Conservation (phyloP, 1,140 invertebrate genomes). For the Drosophila sturtevanti region DNA sequence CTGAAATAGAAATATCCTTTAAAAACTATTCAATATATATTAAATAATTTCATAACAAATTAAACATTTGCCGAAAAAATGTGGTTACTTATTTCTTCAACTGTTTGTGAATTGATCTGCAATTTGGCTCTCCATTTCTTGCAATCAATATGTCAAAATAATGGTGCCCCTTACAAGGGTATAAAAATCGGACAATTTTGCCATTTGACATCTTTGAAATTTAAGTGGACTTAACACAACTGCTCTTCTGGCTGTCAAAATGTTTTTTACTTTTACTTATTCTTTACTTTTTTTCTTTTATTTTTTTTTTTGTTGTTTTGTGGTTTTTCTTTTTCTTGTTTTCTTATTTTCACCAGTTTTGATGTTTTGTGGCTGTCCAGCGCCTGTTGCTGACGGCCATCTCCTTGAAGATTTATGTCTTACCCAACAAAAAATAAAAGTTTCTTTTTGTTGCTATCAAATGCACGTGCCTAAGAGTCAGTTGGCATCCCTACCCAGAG, state of each 20-base stretch:
- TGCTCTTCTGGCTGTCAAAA: background rate
- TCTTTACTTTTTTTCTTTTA: background rate
- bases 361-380: conserved; percentile 37
- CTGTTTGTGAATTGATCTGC: too few species aligned
- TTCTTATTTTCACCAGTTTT: background rate
- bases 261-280: background rate
- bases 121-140: too few species aligned
- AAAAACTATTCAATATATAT: background rate
- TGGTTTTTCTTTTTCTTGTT: background rate
- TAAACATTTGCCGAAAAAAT: background rate
- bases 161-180: background rate
- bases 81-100: too few species aligned
- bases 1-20: background rate
- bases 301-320: background rate
- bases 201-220: conserved; percentile 6
- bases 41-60: background rate
- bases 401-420: conserved; percentile 65
- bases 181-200: background rate
- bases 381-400: conserved; percentile 72
- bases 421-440: conserved; percentile 13
- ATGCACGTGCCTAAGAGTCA: conserved; percentile 58
- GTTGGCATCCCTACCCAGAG: background rate
- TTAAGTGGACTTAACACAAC: background rate
- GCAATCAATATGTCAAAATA: too few species aligned
- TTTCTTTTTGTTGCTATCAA: conserved; percentile 56